Conservation (phyloP, 2,797 vertebrate genomes). For the Phoeniculus purpureus region DNA sequence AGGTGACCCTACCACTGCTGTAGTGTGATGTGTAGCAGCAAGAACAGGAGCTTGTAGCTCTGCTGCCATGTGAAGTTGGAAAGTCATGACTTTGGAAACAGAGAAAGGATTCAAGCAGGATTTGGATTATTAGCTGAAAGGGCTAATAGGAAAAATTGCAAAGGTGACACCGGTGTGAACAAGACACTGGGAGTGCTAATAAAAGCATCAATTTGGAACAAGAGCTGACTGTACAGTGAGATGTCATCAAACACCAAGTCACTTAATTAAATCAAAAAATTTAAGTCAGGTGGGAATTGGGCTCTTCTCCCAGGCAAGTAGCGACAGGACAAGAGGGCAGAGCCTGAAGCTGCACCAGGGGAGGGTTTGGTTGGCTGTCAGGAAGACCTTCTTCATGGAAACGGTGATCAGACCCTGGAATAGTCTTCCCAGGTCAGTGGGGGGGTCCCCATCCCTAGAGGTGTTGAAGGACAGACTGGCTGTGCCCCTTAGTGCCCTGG, state of each 20-base stretch:
- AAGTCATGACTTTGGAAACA: neutral
- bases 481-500: too few relatives aligned
- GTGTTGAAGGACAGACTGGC: too few relatives aligned
- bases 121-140: neutral
- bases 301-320: too few relatives aligned
- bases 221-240: neutral
- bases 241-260: neutral
- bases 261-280: neutral
- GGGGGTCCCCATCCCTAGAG: too few relatives aligned
- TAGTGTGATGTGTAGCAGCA: fast-evolving
- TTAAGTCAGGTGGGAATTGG: too few relatives aligned
- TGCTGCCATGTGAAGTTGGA: fast-evolving
- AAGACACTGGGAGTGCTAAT: neutral
- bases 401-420: too few relatives aligned
- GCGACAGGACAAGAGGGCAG: too few relatives aligned
- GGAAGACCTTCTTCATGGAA: too few relatives aligned
- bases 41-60: neutral
- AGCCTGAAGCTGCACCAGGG: too few relatives aligned
- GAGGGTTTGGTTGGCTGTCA: too few relatives aligned
- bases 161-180: neutral
- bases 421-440: too few relatives aligned
- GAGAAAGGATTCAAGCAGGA: neutral
- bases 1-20: fast-evolving
- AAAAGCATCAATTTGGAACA: neutral
- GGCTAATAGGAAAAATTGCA: neutral